Percentiles rank a stretch among this genome's conserved stretches.
Conservation (phyloP, 2,113 vertebrate species). For the Eretmochelys imbricata region DNA sequence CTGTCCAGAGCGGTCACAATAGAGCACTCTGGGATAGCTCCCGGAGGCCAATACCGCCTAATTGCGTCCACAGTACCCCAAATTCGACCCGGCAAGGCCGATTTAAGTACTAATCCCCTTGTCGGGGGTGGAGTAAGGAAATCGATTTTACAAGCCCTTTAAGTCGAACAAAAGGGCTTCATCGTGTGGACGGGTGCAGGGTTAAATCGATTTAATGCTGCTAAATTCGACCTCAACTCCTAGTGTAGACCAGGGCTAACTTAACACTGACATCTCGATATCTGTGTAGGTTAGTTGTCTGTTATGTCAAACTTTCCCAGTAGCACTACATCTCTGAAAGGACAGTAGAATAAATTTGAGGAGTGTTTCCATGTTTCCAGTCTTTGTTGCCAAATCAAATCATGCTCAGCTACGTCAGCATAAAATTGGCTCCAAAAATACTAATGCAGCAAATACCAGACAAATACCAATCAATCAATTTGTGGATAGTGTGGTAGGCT, state of each 20-base stretch:
- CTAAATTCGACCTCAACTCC: too few relatives aligned
- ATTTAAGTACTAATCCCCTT: too few relatives aligned
- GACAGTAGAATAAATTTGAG: not conserved
- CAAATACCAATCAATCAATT: not conserved
- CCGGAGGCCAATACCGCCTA: too few relatives aligned
- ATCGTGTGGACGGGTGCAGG: too few relatives aligned
- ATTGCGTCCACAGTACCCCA: too few relatives aligned
- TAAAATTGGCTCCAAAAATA: not conserved
- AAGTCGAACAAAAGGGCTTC: too few relatives aligned
- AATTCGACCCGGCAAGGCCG: too few relatives aligned
- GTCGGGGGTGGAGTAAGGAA: too few relatives aligned
- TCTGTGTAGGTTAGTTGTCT: not conserved
- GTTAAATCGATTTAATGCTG: too few relatives aligned
- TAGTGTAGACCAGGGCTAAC: not conserved
- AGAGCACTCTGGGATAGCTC: too few relatives aligned
- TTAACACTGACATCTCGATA: constrained; percentile 25
- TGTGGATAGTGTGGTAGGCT: not conserved
- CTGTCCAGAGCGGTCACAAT: too few relatives aligned
- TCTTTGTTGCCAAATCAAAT: constrained; percentile 42
- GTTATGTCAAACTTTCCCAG: constrained; percentile 21
- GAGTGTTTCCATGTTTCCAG: not conserved
- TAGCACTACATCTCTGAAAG: constrained; percentile 24
- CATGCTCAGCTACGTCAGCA: constrained; percentile 31
- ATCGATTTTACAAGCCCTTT: too few relatives aligned
- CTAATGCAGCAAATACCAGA: not conserved